phyloP scores from a whole-genome alignment of 1,140 invertebrate species.

The Ceratina calcarata region DNA sequence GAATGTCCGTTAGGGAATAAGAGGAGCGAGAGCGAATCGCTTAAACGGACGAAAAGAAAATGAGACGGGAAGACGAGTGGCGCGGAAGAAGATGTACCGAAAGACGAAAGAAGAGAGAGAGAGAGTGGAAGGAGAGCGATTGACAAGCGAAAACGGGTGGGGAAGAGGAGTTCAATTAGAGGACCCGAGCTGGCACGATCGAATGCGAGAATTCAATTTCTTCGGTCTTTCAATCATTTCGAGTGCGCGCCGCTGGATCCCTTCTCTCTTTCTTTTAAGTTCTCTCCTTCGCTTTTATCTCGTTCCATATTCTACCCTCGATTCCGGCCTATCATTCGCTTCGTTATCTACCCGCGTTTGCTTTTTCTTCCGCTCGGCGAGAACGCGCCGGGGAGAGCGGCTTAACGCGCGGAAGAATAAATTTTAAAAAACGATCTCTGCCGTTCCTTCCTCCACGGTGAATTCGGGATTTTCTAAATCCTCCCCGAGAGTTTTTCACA shows the following conservation, averaged over 20 bases:
- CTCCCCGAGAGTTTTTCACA: background rate
- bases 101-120: constrained; percentile 1
- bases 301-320: constrained; percentile 39
- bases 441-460: background rate
- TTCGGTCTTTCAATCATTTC: constrained; percentile 72
- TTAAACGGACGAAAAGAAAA: constrained; percentile 44
- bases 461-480: constrained; percentile 23
- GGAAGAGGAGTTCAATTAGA: constrained; percentile 72
- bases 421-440: constrained; percentile 29
- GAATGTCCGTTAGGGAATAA: constrained; percentile 14
- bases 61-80: constrained; percentile 27
- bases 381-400: background rate
- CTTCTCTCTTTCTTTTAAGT: constrained; percentile 29
- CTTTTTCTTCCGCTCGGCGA: constrained; percentile 26
- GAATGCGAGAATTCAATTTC: constrained; percentile 72
- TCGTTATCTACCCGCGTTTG: constrained; percentile 56
- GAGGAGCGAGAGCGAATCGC: constrained; percentile 13
- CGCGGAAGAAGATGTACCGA: constrained; percentile 9
- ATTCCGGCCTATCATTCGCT: constrained; percentile 43
- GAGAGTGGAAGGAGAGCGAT: constrained; percentile 9
- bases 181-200: constrained; percentile 62
- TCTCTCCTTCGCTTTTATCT: constrained; percentile 49
- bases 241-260: constrained; percentile 47
- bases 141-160: constrained; percentile 35
- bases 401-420: constrained; percentile 29